Percentiles rank a stretch among this genome's conserved stretches.
These are phyloP conservation scores for Thecophora atra DNA, from an alignment of 2,888 invertebrate species.

Conservation along the genomic window DNA sequence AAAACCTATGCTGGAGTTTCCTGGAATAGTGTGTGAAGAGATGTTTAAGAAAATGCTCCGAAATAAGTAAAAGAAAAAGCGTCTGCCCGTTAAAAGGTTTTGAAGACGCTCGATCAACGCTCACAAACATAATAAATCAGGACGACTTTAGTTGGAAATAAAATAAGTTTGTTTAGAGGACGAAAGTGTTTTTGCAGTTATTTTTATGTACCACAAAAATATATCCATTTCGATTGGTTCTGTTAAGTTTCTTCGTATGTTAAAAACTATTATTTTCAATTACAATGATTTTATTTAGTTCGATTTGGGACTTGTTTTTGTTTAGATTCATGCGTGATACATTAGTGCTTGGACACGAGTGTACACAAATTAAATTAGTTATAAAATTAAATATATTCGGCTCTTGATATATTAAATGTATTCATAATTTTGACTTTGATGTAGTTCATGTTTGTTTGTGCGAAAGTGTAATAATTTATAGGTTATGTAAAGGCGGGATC, in stretches of 20 bases:
- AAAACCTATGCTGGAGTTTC: constrained; percentile 53
- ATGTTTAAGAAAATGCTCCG: background rate
- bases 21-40: constrained; percentile 44
- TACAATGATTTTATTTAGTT: constrained; percentile 43
- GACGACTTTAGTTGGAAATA: constrained; percentile 1
- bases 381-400: constrained; percentile 61
- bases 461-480: constrained; percentile 47
- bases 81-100: background rate
- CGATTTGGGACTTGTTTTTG: constrained; percentile 48
- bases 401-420: constrained; percentile 54
- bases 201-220: background rate
- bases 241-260: background rate
- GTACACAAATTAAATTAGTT: too few species aligned
- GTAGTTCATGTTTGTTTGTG: constrained; percentile 45
- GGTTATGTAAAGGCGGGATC: constrained; percentile 59
- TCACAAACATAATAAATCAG: background rate
- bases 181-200: background rate
- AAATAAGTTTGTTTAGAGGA: background rate
- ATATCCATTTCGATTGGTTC: background rate
- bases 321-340: too few species aligned
- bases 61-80: background rate
- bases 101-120: constrained; percentile 7
- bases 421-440: constrained; percentile 41
- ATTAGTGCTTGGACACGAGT: too few species aligned
- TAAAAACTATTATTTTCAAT: background rate